These are phyloP conservation scores for Leptinotarsa rubiginosa DNA, from an alignment of 2,888 invertebrate genomes.

Conservation along the genomic window DNA sequence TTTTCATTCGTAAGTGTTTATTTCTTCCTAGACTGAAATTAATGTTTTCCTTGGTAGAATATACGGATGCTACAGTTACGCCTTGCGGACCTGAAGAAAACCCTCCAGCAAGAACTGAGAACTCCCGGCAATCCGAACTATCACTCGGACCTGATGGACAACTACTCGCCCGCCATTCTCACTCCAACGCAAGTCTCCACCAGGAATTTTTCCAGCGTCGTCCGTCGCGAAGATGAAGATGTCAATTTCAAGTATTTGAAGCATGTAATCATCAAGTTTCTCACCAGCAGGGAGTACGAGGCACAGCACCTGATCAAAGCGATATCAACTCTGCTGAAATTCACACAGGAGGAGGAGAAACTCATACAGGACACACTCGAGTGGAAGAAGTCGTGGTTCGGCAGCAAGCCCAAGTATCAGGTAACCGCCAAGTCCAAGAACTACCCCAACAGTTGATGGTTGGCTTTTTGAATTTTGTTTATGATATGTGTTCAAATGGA, in stretches of 20 bases:
- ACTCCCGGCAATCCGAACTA: constrained; percentile 65
- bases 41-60: constrained; percentile 70
- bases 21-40: too few species aligned
- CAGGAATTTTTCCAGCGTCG: constrained; percentile 63
- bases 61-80: constrained; percentile 90
- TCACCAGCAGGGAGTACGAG: constrained; percentile 88
- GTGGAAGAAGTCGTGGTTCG: constrained; percentile 82
- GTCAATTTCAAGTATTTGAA: constrained; percentile 89
- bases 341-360: constrained; percentile 88
- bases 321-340: constrained; percentile 84
- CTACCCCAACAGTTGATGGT: constrained; percentile 72
- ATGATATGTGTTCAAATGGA: neutral
- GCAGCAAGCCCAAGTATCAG: constrained; percentile 69
- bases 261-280: constrained; percentile 92
- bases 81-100: constrained; percentile 90
- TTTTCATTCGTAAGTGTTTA: too few species aligned
- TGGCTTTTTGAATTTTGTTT: constrained; percentile 44
- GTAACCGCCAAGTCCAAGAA: constrained; percentile 70
- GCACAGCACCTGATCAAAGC: constrained; percentile 91
- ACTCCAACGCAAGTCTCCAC: constrained; percentile 72
- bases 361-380: constrained; percentile 82
- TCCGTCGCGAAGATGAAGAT: constrained; percentile 70
- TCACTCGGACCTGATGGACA: constrained; percentile 70
- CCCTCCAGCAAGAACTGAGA: constrained; percentile 86
- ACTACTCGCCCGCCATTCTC: constrained; percentile 72